Evolutionary conservation across 2,888 invertebrate species (phyloP), one percentile per base, ranked within the genome.

Genomic region (Isotomurus palustris): DNA sequence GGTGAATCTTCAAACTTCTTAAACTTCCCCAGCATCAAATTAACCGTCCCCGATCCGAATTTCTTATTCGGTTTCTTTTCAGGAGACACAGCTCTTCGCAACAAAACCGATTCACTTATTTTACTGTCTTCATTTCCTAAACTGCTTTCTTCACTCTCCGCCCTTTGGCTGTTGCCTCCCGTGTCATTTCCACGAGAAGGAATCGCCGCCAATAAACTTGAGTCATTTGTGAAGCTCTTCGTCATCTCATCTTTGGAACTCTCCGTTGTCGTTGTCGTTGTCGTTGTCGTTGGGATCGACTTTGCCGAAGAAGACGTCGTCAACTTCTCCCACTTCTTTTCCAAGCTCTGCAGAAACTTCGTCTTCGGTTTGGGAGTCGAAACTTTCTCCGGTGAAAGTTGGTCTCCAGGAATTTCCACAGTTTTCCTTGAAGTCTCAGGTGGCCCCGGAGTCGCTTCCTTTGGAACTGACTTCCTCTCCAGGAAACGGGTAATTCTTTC

Each of bases 1-100:
- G 29, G 40, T 21, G 45, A 69, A 60, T 71, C 59, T 43, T 76
- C 76, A 38, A 67, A 58, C 57, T 85, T 87, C 68, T 84, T 86
- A 69, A 90, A 87, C 2, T 89, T 76, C 1, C 88, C 87, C 56
- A 90, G 76, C 43, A 90, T 87, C 71, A 83, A 83, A 73, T 84
- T 85, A 0, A 88, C 87, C 2, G 86, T 84, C 12, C 84, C 83
- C 38, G 83, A 64, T 1, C 63, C 63, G 32, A 61, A 60, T n/a
- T 44, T 60, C 8, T 38, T 47, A 43, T 61, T 66, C 2, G 56
- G 56, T 53, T 68, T 65, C 50, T 67, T 65, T 41, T 68, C 69
- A 10, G 67, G 69, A 10, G 69, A 69, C 0, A 69, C 57, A 5
- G 69, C 69, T 36, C 67, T 45, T 43, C 68, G 61, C 3, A 69